Evolutionary conservation across 2,113 vertebrate species (phyloP), one percentile per base, ranked within the genome.

Genomic region (Marmota monax): DNA sequence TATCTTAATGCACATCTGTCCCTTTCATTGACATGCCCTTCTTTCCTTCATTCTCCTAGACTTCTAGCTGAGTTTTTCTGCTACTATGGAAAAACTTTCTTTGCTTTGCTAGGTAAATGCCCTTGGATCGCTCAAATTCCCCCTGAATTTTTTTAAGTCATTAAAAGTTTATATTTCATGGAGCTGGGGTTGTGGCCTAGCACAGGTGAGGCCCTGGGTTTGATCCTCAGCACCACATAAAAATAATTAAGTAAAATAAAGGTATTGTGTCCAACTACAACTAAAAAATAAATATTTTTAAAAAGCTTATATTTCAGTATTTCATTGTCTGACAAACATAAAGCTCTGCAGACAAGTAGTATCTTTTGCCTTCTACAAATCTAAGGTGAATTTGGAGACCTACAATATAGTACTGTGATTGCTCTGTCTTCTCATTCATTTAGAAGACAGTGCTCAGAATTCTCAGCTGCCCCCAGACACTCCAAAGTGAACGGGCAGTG

Each of bases 401-500:
- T 45, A 9, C 29, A 39, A 23, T 23, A 9, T 2, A 53, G 20
- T 63, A 63, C 29, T 37, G 5, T 12, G 45, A 17, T 6, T n/a
- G 17, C 3, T 37, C 58, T 16, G 12, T 13, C 48, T 25, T 27
- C 14, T 9, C 22, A 37, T 37, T n/a, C 39, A 17, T 16, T 70
- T 90, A 12, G 6, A 83, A 51, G 37, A 79, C 45, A 6, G 20
- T 23, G 27, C 58, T 51, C 45, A 45, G 73, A 83, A 84, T 63
- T 87, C 90, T 88, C 90, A 69, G 61, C 48, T 25, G 77, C 86
- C 94, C 86, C 86, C 88, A 85, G 56, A 88, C 94, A 78, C 56
- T 27, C 39, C 63, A 74, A 61, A 67, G 13, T 53, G 91, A 95
- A 94, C 20, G 95, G 96, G 85, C 91, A 88, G 27, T 1, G 9